Evolutionary conservation across 2,888 invertebrate genomes (phyloP).

Genomic region (Prenolepis imparis): DNA sequence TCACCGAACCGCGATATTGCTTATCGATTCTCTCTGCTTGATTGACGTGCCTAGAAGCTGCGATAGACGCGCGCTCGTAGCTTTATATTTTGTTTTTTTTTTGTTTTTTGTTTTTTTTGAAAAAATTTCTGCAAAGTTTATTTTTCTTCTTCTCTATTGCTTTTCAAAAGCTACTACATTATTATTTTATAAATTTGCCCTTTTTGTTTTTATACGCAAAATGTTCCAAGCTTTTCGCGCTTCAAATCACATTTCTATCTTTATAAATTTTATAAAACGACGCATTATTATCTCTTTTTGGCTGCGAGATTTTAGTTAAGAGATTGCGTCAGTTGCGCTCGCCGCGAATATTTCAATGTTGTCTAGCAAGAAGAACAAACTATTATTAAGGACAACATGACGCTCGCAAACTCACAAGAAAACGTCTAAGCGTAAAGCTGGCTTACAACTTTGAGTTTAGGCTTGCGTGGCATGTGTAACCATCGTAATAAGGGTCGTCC

Average conservation of each 20-base stretch:
- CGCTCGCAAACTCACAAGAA: constrained; percentile 30
- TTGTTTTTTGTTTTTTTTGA: too few relatives aligned
- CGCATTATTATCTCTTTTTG: background rate
- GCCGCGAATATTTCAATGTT: constrained; percentile 34
- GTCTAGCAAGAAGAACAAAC: constrained; percentile 34
- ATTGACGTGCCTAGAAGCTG: constrained; percentile 73
- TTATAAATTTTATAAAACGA: constrained; percentile 10
- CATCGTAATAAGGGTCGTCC: constrained; percentile 11
- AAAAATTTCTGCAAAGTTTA: constrained; percentile 47
- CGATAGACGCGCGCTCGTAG: constrained; percentile 47
- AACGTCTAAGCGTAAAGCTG: constrained; percentile 14
- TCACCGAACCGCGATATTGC: constrained; percentile 79
- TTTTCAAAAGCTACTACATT: constrained; percentile 6
- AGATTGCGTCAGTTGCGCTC: background rate
- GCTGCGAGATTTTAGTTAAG: background rate
- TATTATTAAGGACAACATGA: constrained; percentile 45
- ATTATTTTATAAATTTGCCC: constrained; percentile 11
- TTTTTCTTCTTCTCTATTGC: constrained; percentile 26
- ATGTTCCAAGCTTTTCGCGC: background rate
- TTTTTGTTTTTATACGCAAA: background rate
- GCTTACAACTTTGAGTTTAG: constrained; percentile 18
- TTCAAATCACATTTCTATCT: background rate
- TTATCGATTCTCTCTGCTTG: constrained; percentile 79
- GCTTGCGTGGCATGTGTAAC: background rate
- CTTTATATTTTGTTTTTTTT: constrained; percentile 52